Evolutionary conservation across 2,797 vertebrate genomes (phyloP), one percentile per base, ranked within the genome.

Genomic region (Poeciliopsis presidionis): DNA sequence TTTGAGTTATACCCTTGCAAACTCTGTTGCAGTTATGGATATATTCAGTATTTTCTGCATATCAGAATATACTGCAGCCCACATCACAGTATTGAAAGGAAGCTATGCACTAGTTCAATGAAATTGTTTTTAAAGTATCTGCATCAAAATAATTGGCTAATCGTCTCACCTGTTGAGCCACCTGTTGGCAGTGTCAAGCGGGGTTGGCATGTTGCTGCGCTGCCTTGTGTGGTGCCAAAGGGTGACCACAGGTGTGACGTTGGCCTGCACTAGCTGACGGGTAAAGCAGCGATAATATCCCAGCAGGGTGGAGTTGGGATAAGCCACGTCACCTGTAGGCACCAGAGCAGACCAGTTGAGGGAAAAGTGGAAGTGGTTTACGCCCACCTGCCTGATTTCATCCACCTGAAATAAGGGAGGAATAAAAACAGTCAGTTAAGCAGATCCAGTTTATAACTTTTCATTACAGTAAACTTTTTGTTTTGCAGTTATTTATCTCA

Each of bases 291-390:
- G 95, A 86, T 99, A 99, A 94, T 97, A 99, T 74, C 85, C 94
- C 74, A 99, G 92, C 83, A 97, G 94, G 0, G 96, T 97, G 88
- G 82, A 83, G 87, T 98, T 99, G 49, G 96, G 94, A 22, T 91
- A 92, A 8, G 95, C 93, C 79, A 94, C 94, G 8, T 96, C 94
- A 0, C 97, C 98, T 25, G 94, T 91, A 0, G 97, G 97, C 73
- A 98, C 94, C 81, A 99, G 90, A 6, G 95, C 95, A 2, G 97
- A 97, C 98, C 98, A 99, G 91, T 97, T 97, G 75, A 99, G 94
- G 25, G 97, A 96, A 93, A 99, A 99, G 91, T 97, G 96, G 81
- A 98, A 99, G 91, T 99, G 97, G 14, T 95, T 96, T 2, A 98
- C 94, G 0, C 93, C 96, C 63, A 96, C 95, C 65, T 94, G 94